Conservation (phyloP, 2,113 vertebrate genomes). For the Trematocara macrostoma region DNA sequence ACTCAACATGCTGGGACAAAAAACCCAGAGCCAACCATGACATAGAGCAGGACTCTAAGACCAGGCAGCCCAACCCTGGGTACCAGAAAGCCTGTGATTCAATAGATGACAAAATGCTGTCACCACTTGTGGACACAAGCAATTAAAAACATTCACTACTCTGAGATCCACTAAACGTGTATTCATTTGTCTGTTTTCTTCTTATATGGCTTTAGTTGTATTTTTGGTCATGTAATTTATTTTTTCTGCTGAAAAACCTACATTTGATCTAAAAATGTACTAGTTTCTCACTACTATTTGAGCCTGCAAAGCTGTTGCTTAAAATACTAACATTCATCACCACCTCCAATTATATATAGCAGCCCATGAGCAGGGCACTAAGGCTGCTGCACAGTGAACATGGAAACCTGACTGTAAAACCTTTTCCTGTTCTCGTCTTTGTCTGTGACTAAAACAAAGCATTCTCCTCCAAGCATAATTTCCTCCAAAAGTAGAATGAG, state of each 20-base stretch:
- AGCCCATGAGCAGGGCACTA: fast-evolving
- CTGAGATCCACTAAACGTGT: background rate
- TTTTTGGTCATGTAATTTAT: background rate
- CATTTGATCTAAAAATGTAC: background rate
- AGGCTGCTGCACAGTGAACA: background rate
- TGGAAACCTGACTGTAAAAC: background rate
- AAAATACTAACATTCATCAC: background rate
- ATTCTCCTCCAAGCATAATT: background rate
- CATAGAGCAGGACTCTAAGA: background rate
- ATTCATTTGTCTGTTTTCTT: background rate
- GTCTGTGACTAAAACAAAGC: background rate
- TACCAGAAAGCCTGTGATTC: background rate
- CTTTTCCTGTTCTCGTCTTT: background rate
- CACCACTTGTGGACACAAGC: background rate
- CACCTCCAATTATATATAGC: fast-evolving
- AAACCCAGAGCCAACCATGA: background rate
- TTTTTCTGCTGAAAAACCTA: background rate
- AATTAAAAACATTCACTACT: background rate
- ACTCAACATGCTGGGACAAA: background rate
- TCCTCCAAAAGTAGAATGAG: slow-evolving; percentile 22
- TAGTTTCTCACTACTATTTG: background rate
- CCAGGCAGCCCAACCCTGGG: background rate
- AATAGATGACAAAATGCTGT: background rate
- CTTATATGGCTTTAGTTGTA: background rate
- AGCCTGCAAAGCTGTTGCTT: background rate